These are phyloP conservation scores for Epinotia ramella DNA, from an alignment of 2,888 invertebrate genomes.

Conservation along the genomic window DNA sequence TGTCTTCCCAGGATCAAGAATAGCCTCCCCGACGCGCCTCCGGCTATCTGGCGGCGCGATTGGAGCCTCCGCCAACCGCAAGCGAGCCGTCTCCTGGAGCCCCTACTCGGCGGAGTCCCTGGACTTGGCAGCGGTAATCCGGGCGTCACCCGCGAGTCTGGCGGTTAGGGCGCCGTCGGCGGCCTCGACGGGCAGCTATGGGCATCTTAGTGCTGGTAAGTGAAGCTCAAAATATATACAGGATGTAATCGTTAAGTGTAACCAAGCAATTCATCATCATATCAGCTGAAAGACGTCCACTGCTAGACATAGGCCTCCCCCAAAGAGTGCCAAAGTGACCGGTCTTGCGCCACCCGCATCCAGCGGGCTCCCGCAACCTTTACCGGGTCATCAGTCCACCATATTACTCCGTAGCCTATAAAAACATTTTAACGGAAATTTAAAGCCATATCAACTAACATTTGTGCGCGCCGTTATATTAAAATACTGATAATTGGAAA, in stretches of 20 bases:
- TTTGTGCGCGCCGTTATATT: too few relatives aligned
- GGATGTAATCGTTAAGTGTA: neutral
- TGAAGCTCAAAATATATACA: neutral
- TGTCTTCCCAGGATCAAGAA: conserved; percentile 74
- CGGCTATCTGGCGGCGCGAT: conserved; percentile 79
- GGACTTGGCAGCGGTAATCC: conserved; percentile 97
- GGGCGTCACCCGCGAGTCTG: conserved; percentile 97
- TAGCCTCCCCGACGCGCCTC: conserved; percentile 79
- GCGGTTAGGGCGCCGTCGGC: conserved; percentile 95
- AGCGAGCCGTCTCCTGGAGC: conserved; percentile 97
- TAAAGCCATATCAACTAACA: too few relatives aligned
- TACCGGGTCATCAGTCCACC: too few relatives aligned
- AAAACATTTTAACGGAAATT: too few relatives aligned
- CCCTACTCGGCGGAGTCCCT: conserved; percentile 96
- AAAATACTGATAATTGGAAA: too few relatives aligned
- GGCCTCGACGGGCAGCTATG: conserved; percentile 95
- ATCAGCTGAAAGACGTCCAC: too few relatives aligned
- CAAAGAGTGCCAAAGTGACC: too few relatives aligned
- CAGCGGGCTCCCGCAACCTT: too few relatives aligned
- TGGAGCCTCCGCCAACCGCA: conserved; percentile 88
- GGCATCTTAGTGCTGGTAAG: conserved; percentile 96
- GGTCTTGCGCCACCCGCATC: too few relatives aligned
- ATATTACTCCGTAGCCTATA: neutral
- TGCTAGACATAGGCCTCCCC: too few relatives aligned
- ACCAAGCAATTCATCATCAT: too few relatives aligned